Conservation (phyloP, 2,113 vertebrate genomes). For the Crocuta crocuta region DNA sequence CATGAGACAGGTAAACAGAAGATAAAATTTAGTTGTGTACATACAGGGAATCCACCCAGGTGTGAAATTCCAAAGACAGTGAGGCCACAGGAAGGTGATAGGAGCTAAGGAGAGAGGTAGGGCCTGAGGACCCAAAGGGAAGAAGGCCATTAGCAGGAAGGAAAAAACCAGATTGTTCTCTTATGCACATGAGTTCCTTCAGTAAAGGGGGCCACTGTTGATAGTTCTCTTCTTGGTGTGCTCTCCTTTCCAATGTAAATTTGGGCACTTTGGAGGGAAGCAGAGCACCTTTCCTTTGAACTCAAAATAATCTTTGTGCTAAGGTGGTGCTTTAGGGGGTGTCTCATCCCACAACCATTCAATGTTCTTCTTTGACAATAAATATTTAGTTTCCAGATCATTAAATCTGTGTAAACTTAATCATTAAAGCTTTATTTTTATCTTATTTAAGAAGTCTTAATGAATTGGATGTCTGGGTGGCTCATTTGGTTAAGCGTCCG, state of each 20-base stretch:
- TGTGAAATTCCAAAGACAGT: background rate
- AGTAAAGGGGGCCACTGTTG: background rate
- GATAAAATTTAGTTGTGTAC: background rate
- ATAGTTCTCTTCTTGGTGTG: background rate
- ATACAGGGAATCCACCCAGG: background rate
- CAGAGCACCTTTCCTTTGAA: background rate
- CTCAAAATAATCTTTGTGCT: background rate
- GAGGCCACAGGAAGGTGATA: background rate
- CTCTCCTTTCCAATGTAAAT: background rate
- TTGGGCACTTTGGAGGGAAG: background rate
- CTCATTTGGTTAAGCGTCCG: too few relatives aligned
- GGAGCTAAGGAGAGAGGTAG: background rate
- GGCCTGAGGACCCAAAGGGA: background rate
- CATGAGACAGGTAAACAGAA: background rate
- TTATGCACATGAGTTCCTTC: background rate
- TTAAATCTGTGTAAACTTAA: background rate
- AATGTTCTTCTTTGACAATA: background rate
- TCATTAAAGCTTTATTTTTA: background rate
- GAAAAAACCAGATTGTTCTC: background rate
- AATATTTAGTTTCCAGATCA: background rate
- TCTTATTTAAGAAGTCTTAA: background rate
- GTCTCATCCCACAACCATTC: background rate
- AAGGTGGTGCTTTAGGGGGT: background rate
- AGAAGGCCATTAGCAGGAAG: background rate
- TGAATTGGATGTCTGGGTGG: background rate